Evolutionary conservation across 2,888 invertebrate species (phyloP), one percentile per base, ranked within the genome.

Genomic region (Agrochola litura): DNA sequence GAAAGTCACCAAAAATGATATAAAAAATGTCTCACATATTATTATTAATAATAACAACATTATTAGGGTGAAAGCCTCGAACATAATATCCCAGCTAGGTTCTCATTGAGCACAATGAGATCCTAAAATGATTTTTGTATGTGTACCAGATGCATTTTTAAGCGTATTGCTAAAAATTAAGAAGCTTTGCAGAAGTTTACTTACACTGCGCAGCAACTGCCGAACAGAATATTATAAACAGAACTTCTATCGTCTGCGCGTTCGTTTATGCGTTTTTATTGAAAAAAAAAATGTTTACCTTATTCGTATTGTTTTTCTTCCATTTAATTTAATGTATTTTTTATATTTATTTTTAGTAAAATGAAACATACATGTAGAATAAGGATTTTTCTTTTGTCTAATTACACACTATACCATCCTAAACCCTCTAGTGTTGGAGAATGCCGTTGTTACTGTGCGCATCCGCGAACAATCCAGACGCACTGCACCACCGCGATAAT

Each of bases 401-500:
- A 6, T 16, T 58, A 16, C 6, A 12, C n/a, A 56, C 1, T 25
- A 25, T 25, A 25, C 2, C 4, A 22, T 41, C 16, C 8, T 25
- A 14, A 49, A 54, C 16, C 3, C 14, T 22, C 14, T 25, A 12
- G 41, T 63, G 25, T 41, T 49, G 16, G 3, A 6, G 30, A 56
- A 67, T 63, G 1, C 4, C 22, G 16, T 52, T 25, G 14, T 25
- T 46, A 16, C 19, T 60, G 22, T 41, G 22, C 8, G 54, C 54
- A 52, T 56, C 14, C 30, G 41, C 54, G 30, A 56, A 67, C 54
- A 66, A 81, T 60, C 19, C 41, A 30, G 63, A 63, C n/a, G 66
- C 67, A 81, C 41, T 68, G 75, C 73, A 79, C 41, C 25, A 37
- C 6, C 37, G 25, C 4, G 14, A 43, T 67, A 56, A 67, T 52